Evolutionary conservation across 2,797 vertebrate species (phyloP), one percentile per base, ranked within the genome.

Genomic region (Urocyon cinereoargenteus): DNA sequence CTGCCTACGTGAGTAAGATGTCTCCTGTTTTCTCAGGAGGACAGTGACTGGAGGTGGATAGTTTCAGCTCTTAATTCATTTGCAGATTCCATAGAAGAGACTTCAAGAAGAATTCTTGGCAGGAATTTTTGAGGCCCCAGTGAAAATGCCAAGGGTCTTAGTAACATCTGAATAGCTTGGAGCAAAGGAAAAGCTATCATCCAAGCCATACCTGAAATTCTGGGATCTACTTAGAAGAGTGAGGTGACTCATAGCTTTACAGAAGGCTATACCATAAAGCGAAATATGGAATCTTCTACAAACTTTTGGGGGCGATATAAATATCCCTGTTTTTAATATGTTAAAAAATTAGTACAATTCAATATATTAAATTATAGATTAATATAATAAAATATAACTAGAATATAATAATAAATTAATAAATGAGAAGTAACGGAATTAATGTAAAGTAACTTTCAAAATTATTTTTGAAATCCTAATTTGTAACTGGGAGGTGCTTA

Each of bases 91-190:
- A 4, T 3, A 81, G 57, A 92, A 89, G 16, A 24, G 16, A 96
- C 73, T 96, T 86, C 16, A 22, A 22, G 73, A 91, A 68, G 49
- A 57, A 34, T 49, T 73, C 49, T n/a, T 62, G 59, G 81, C 11
- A 87, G 36, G 72, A 84, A 40, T 84, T 86, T 86, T 55, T 15
- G 3, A 55, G 61, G 36, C 28, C 55, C 59, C 7, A 6, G 61
- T 89, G 31, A 91, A 87, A 84, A 14, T 26, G 26, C 28, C 45
- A 86, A 84, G 59, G 66, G 55, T 86, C 34, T 95, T 66, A 83
- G 28, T 49, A 10, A 75, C 21, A 4, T 86, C 73, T 51, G 49
- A 53, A 31, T 28, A 51, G 13, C 68, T 85, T 10, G 21, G 28
- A 81, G n/a, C 18, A 68, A 84, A 75, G 66, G 40, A 75, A 64